Conservation (phyloP, 2,888 invertebrate genomes). For the Drosophila trichaetosa region DNA sequence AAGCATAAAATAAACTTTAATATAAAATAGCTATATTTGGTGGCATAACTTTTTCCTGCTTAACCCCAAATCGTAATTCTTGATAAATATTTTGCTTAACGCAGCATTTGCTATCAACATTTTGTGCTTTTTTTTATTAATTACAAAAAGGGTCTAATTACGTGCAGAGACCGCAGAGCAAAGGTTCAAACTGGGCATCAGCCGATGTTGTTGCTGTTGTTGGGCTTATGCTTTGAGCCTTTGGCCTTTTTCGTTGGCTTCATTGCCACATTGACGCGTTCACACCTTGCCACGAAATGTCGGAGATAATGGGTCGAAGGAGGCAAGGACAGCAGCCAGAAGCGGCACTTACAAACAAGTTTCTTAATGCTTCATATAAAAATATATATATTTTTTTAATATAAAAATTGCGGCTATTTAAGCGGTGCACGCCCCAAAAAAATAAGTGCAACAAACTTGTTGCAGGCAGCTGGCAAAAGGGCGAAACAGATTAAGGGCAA, state of each 20-base stretch:
- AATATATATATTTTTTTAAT: slow-evolving; percentile 43
- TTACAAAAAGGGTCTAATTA: slow-evolving; percentile 59
- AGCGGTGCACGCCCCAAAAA: slow-evolving; percentile 61
- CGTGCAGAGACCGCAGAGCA: slow-evolving; percentile 21
- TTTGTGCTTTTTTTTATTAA: slow-evolving; percentile 44
- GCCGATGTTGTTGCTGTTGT: slow-evolving; percentile 32
- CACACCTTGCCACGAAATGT: slow-evolving; percentile 67
- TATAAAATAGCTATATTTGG: too few relatives aligned
- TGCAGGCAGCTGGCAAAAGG: slow-evolving; percentile 23
- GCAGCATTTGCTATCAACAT: slow-evolving; percentile 32
- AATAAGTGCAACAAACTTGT: slow-evolving; percentile 33
- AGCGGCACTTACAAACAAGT: slow-evolving; percentile 51
- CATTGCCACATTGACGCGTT: slow-evolving; percentile 76
- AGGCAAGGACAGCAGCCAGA: slow-evolving; percentile 17
- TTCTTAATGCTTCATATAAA: slow-evolving; percentile 15
- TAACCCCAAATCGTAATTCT: background rate
- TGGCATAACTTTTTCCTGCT: background rate
- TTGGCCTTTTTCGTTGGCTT: slow-evolving; percentile 33
- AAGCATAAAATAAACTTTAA: background rate
- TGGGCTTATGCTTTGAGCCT: slow-evolving; percentile 39
- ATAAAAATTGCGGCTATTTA: slow-evolving; percentile 73
- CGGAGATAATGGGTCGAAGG: background rate
- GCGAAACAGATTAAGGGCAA: background rate
- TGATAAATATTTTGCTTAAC: background rate
- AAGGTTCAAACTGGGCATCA: slow-evolving; percentile 30